These are phyloP conservation scores for Pediacus dermestoides DNA, from an alignment of 2,888 invertebrate genomes.

Conservation along the genomic window DNA sequence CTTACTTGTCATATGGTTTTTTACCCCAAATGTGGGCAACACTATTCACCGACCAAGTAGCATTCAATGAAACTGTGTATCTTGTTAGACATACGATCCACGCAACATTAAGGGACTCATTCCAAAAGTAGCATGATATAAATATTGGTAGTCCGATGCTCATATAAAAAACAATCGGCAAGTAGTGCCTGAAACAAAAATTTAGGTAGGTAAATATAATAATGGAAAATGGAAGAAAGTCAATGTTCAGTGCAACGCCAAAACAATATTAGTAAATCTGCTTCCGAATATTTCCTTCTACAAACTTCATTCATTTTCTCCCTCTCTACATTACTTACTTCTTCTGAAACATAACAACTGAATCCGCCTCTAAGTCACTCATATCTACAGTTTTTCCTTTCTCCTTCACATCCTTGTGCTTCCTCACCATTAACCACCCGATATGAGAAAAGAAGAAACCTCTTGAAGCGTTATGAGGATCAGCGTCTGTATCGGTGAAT, in stretches of 20 bases:
- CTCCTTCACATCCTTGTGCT: constrained; percentile 82
- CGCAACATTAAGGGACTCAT: constrained; percentile 67
- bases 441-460: constrained; percentile 94
- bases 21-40: constrained; percentile 91
- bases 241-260: no score
- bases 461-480: constrained; percentile 81
- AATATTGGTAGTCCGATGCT: constrained; percentile 79
- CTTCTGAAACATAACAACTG: constrained; percentile 81
- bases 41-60: constrained; percentile 92
- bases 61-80: constrained; percentile 74
- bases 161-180: constrained; percentile 68
- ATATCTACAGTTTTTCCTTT: constrained; percentile 83
- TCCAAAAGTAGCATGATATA: constrained; percentile 62
- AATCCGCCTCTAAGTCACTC: constrained; percentile 81
- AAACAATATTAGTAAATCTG: no score
- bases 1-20: constrained; percentile 83
- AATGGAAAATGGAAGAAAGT: no score
- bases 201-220: no score
- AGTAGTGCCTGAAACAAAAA: constrained; percentile 66
- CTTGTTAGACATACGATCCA: constrained; percentile 72
- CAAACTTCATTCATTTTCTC: no score
- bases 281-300: no score
- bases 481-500: constrained; percentile 83
- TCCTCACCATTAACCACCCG: constrained; percentile 86
- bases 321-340: constrained; percentile 70